A percentile compares a stretch with the other conserved stretches of the same genome.
These are phyloP conservation scores for Bos taurus DNA, from an alignment of 2,113 vertebrate genomes.

Conservation along the genomic window ARS-UCD2.0 NC_037328.1:151194001-151194500, in stretches of 20 bases:
- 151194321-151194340: background rate
- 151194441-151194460: background rate
- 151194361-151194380: background rate
- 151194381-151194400: background rate
- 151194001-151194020: background rate
- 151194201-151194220: background rate
- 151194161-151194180: background rate
- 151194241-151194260: background rate
- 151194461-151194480: rapidly evolving
- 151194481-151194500: background rate
- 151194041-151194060: background rate
- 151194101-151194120: background rate
- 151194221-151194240: rapidly evolving
- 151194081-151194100: background rate
- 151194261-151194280: background rate
- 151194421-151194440: background rate
- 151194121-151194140: background rate
- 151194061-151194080: rapidly evolving
- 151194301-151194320: background rate
- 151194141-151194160: background rate
- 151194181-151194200: background rate
- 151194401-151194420: background rate
- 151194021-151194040: background rate
- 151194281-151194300: background rate
- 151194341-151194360: rapidly evolving